These are phyloP conservation scores for Drosophila murphyi DNA, from an alignment of 1,140 invertebrate genomes.

Conservation along the genomic window DNA sequence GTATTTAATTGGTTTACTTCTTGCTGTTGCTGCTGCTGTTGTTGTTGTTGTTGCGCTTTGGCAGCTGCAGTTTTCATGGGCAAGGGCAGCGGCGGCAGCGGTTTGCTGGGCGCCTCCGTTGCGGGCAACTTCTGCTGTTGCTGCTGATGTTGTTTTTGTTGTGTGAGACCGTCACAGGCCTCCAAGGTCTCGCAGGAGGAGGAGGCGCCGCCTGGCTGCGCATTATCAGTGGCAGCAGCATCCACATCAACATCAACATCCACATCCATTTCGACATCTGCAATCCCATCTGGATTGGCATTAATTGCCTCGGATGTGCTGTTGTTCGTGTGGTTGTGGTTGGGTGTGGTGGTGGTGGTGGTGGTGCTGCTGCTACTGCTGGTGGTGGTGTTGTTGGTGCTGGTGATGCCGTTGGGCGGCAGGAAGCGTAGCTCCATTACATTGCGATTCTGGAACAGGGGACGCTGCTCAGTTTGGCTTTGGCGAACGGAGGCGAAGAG, in stretches of 20 bases:
- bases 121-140: conserved; percentile 3
- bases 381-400: not conserved
- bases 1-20: conserved; percentile 55
- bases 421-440: conserved; percentile 84
- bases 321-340: no score
- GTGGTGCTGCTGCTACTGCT: conserved; percentile 28
- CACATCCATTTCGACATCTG: conserved; percentile 12
- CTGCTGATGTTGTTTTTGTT: conserved; percentile 5
- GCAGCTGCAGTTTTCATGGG: conserved; percentile 51
- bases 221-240: not conserved
- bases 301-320: no score
- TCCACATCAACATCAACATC: conserved; percentile 16
- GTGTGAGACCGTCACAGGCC: conserved; percentile 68
- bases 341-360: conserved; percentile 7
- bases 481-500: conserved; percentile 40
- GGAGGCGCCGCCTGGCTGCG: conserved; percentile 53
- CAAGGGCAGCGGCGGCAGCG: conserved; percentile 73
- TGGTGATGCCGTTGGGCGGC: conserved; percentile 48
- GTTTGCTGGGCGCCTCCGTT: conserved; percentile 67
- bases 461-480: conserved; percentile 67
- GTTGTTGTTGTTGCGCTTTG: conserved; percentile 45
- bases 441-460: conserved; percentile 83
- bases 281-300: conserved; percentile 3
- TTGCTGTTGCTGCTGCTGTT: conserved; percentile 35
- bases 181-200: conserved; percentile 81